Evolutionary conservation across 2,888 invertebrate genomes (phyloP), one percentile per base, ranked within the genome.

Genomic region (Stenchaetothrips biformis): DNA sequence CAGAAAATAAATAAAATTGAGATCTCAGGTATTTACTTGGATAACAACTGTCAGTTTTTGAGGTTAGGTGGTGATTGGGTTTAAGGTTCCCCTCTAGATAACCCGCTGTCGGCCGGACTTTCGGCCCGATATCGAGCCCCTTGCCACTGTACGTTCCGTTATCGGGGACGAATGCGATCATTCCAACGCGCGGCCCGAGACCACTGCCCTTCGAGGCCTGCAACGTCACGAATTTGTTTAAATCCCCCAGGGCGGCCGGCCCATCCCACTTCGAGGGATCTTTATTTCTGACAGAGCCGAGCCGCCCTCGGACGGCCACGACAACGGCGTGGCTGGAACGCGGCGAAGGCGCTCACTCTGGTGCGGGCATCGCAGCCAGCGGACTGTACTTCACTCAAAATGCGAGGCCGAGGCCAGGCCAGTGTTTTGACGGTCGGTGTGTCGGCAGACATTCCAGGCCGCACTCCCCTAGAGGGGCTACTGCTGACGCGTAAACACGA

Each of bases 371-470:
- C 59, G 16, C 13, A 59, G 18, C 59, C n/a, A 16, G 21, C 25
- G 37, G 37, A 4, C 37, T 4, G 37, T 74, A 74, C 67, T 25
- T 74, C 1, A 21, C 25, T 21, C 67, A 74, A 74, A 74, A 74
- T 21, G 21, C 21, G 11, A 8, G 25, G 7, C 25, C 21, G 25
- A 74, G 1, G n/a, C n/a, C 25, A 6, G 25, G n/a, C n/a, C n/a
- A 74, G 67, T 74, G 25, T 21, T 74, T 74, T 25, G 67, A 74
- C 67, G 21, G 53, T 8, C 4, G 9, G 67, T 8, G 67, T n/a
- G 11, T 25, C 67, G 67, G 67, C 67, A 74, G 67, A 74, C 67
- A 74, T 74, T 74, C 67, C 67, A 74, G 67, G 21, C 67, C 59
- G 67, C 21, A 74, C n/a, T n/a, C n/a, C n/a, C n/a, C n/a, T n/a